A percentile compares a stretch with the other conserved stretches of the same genome.
phyloP scores from a whole-genome alignment of 2,113 vertebrate genomes.

The Scopus umbretta region DNA sequence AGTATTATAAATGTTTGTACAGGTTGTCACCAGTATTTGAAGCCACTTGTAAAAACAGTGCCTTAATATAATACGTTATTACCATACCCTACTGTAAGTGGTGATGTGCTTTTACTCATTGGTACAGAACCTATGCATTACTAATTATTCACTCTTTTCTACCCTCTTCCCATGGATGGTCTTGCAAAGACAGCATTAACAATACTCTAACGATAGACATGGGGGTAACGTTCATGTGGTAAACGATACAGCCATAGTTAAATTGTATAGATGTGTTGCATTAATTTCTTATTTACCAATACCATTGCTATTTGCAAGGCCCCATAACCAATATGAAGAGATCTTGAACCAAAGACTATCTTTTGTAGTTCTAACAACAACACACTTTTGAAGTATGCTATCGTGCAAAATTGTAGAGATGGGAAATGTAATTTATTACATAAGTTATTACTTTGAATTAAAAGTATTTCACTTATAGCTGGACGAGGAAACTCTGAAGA shows the following conservation, averaged over 20 bases:
- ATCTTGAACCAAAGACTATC: neutral
- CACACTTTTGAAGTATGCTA: neutral
- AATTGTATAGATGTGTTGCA: neutral
- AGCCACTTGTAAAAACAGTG: neutral
- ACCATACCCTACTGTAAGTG: neutral
- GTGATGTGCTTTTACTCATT: neutral
- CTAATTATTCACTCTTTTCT: neutral
- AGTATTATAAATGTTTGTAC: neutral
- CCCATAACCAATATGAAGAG: neutral
- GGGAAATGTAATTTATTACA: neutral
- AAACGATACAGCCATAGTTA: neutral
- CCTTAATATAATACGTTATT: neutral
- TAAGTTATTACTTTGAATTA: neutral
- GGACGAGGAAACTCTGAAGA: neutral
- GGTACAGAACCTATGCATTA: neutral
- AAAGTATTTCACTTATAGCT: neutral
- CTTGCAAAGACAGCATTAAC: neutral
- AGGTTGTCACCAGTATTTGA: slow-evolving; percentile 9
- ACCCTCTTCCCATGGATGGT: neutral
- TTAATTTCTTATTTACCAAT: neutral
- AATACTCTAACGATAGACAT: neutral
- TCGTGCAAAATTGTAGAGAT: neutral
- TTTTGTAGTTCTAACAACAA: neutral
- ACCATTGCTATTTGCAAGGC: neutral
- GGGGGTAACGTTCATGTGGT: neutral